A percentile compares a stretch with the other conserved stretches of the same genome.
Conservation (phyloP, 2,888 invertebrate species). For the Syrphus vitripennis region DNA sequence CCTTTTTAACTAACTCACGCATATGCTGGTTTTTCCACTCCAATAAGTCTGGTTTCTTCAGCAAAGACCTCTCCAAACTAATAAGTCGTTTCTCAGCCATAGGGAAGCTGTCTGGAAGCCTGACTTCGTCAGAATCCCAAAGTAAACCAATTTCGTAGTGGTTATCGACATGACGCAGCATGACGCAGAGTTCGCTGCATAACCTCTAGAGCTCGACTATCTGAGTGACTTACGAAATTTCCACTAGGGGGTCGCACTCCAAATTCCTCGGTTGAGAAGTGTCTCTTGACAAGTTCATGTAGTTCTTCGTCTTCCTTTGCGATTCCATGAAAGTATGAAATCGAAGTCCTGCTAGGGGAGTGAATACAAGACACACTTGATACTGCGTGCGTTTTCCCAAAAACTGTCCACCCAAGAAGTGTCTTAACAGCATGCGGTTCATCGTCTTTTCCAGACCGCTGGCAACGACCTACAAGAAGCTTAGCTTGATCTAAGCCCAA, state of each 20-base stretch:
- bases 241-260: neutral
- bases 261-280: constrained; percentile 5
- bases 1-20: neutral
- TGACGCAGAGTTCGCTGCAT: constrained; percentile 5
- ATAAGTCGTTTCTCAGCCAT: constrained; percentile 6
- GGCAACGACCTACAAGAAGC: neutral
- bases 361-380: neutral
- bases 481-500: constrained; percentile 28
- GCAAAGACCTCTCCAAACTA: neutral
- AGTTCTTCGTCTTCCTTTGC: constrained; percentile 16
- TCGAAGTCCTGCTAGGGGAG: neutral
- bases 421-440: constrained; percentile 19
- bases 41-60: neutral
- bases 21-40: constrained; percentile 18
- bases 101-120: constrained; percentile 9
- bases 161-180: neutral
- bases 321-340: neutral
- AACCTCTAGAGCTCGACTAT: neutral
- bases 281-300: constrained; percentile 4
- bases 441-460: neutral
- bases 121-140: constrained; percentile 3
- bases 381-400: neutral
- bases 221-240: neutral
- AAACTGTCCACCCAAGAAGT: constrained; percentile 31
- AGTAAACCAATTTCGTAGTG: constrained; percentile 13